phyloP scores from a whole-genome alignment of 2,113 vertebrate genomes.

The Sebastes schlegelii region DNA sequence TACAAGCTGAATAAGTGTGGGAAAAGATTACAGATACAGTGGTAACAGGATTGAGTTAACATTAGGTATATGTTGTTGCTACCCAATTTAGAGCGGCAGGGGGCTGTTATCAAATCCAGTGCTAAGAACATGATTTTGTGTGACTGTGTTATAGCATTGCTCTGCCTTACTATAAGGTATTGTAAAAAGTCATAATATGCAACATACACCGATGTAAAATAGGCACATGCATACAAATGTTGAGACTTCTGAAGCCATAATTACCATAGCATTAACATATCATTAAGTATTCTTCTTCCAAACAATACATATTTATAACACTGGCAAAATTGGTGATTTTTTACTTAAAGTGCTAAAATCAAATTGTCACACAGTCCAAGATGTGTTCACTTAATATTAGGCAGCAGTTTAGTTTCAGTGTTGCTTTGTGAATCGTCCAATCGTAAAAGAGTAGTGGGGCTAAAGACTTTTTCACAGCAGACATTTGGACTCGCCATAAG shows the following conservation, averaged over 20 bases:
- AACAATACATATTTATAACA: background rate
- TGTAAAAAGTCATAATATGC: background rate
- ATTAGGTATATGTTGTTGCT: conserved; percentile 49
- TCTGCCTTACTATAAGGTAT: background rate
- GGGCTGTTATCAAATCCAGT: conserved; percentile 19
- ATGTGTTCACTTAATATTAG: conserved; percentile 18
- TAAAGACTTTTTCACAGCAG: background rate
- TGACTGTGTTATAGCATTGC: background rate
- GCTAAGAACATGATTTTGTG: background rate
- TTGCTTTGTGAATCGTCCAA: conserved; percentile 12
- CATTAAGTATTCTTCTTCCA: background rate
- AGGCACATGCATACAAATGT: background rate
- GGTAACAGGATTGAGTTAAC: conserved; percentile 58
- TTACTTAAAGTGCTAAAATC: background rate
- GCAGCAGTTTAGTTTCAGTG: background rate
- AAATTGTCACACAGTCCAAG: background rate
- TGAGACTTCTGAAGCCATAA: background rate
- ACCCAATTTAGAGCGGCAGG: conserved; percentile 18
- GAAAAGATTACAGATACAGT: conserved; percentile 54
- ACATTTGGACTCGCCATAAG: background rate
- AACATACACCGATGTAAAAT: background rate
- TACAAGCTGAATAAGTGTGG: conserved; percentile 58
- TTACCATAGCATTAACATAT: background rate
- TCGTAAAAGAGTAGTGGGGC: conserved; percentile 11
- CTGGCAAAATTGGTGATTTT: background rate